Conservation (phyloP, 2,888 invertebrate genomes). For the Hydroisotoma schaefferi region DNA sequence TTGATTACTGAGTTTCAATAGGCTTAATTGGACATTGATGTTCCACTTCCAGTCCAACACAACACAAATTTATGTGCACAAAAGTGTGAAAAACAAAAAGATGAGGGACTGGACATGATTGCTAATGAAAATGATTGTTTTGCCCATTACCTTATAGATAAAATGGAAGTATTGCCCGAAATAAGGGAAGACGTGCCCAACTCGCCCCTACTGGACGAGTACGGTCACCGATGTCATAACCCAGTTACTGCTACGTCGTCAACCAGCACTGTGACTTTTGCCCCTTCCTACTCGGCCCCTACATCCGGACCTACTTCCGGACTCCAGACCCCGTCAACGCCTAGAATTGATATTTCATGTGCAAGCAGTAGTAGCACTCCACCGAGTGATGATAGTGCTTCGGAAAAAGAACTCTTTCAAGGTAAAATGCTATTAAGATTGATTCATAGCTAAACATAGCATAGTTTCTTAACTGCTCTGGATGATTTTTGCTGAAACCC, state of each 20-base stretch:
- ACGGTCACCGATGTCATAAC: constrained; percentile 19
- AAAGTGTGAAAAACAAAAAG: no score
- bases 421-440: no score
- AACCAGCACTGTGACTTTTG: constrained; percentile 40
- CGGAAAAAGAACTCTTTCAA: constrained; percentile 72
- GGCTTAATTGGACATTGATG: no score
- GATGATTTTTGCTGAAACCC: no score
- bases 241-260: constrained; percentile 33
- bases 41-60: no score
- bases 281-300: constrained; percentile 32
- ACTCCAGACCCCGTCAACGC: constrained; percentile 67
- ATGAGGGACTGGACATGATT: no score
- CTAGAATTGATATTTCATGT: constrained; percentile 82
- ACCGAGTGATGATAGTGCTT: constrained; percentile 78
- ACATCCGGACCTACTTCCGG: constrained; percentile 48
- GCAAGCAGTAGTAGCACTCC: constrained; percentile 79
- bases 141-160: no score
- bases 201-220: constrained; percentile 57
- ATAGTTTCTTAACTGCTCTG: no score
- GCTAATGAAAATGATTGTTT: no score
- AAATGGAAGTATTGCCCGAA: constrained; percentile 52
- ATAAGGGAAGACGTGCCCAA: constrained; percentile 54
- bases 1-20: no score
- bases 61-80: no score
- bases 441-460: no score